Base-by-base conservation (phyloP, 2,888 invertebrate species). In the Helleia helle region DNA sequence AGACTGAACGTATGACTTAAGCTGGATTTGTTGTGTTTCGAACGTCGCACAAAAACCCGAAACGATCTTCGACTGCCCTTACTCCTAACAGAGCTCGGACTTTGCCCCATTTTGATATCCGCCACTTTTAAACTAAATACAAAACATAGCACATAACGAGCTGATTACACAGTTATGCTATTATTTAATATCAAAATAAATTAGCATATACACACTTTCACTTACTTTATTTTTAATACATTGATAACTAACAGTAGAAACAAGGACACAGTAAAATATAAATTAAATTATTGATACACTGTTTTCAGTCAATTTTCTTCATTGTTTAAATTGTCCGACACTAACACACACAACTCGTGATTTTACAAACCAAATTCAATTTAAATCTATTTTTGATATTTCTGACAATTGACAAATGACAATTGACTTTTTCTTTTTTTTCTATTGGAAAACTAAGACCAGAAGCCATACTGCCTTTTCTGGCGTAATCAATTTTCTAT, bases 1-100 rank as follows among this genome's bases (percentile, higher is more conserved):
- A 85, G 66, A 58, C 65, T 84, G 55, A 86, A 86, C 46, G 85
- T 84, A 48, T 86, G 84, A 50, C 84, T 84, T 52, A 86, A 68
- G 63, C 55, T 79, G 0, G 80, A 80, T 48, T 80, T 77, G 51
- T 83, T 84, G 47, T 77, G 54, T 59, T 84, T 84, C 49, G 71
- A 75, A 43, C 80, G 70, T 51, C 85, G 56, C 22, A 69, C 62
- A 49, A 86, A 83, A 47, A 70, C 72, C 17, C 84, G 67, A 48
- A 85, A 77, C 14, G 85, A 84, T 49, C 66, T 63, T 28, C 77
- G 67, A 40, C 76, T 67, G 47, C 71, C 67, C 50, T 71, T 75
- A 61, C 73, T 70, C 59, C 79, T 57, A 47, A 76, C 64, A 51
- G 83, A 83, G 64, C 84, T 83, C 58, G 81, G 69, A 76, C 71